Percentiles rank a stretch among this genome's conserved stretches.
phyloP scores from a whole-genome alignment of 2,113 vertebrate species.

The Brienomyrus brachyistius region DNA sequence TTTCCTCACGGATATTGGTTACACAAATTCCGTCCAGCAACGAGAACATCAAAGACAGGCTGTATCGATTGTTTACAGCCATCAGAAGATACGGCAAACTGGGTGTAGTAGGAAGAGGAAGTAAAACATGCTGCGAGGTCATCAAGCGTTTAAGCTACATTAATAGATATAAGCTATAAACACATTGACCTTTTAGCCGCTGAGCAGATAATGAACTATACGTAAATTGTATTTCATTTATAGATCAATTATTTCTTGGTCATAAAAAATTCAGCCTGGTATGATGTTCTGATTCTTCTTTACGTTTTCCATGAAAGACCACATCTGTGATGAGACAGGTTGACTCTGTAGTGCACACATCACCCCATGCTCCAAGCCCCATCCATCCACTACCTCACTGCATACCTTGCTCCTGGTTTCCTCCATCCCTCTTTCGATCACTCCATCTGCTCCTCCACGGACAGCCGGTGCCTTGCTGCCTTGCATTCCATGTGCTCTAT shows the following conservation, averaged over 20 bases:
- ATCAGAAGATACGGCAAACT: background rate
- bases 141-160: background rate
- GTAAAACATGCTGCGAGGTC: background rate
- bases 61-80: background rate
- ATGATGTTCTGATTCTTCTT: background rate
- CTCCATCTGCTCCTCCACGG: background rate
- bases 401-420: background rate
- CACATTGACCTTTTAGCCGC: background rate
- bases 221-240: background rate
- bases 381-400: background rate
- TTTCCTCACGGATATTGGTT: conserved; percentile 53
- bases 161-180: background rate
- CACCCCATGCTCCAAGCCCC: background rate
- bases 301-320: background rate
- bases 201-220: background rate
- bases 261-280: background rate
- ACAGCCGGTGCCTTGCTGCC: background rate
- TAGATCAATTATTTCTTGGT: background rate
- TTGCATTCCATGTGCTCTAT: too few relatives aligned
- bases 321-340: background rate
- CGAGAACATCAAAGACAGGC: background rate
- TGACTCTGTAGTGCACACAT: background rate
- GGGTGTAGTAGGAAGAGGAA: background rate
- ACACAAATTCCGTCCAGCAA: background rate
- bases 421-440: background rate